Percentiles rank a stretch among this genome's conserved stretches.
phyloP scores from a whole-genome alignment of 2,113 vertebrate species.

The Gulo gulo region DNA sequence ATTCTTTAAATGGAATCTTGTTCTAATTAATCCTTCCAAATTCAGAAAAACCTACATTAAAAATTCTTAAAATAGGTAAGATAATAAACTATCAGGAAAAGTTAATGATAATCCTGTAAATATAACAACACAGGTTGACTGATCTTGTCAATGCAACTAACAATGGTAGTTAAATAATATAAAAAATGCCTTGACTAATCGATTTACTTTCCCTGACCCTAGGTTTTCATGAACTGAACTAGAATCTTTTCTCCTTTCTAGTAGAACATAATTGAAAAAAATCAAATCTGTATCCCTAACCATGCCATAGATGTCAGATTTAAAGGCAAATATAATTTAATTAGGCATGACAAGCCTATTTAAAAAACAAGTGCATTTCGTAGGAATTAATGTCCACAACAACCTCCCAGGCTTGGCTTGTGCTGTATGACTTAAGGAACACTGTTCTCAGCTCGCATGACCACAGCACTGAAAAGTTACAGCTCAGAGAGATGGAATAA shows the following conservation, averaged over 20 bases:
- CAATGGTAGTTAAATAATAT: neutral
- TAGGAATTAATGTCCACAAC: neutral
- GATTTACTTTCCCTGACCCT: neutral
- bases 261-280: neutral
- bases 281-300: neutral
- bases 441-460: neutral
- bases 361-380: neutral
- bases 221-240: neutral
- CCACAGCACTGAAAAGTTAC: neutral
- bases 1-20: neutral
- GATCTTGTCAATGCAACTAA: neutral
- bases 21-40: slow-evolving; percentile 4
- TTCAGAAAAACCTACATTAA: neutral
- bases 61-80: neutral
- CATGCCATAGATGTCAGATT: neutral
- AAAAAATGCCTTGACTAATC: neutral
- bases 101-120: neutral
- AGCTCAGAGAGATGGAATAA: neutral
- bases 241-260: neutral
- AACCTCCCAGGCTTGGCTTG: neutral
- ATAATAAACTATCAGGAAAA: neutral
- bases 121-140: neutral
- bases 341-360: neutral
- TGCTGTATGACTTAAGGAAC: neutral
- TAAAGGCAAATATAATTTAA: slow-evolving; percentile 34